Evolutionary conservation across 2,797 vertebrate genomes (phyloP).

Genomic region (Busarellus nigricollis): DNA sequence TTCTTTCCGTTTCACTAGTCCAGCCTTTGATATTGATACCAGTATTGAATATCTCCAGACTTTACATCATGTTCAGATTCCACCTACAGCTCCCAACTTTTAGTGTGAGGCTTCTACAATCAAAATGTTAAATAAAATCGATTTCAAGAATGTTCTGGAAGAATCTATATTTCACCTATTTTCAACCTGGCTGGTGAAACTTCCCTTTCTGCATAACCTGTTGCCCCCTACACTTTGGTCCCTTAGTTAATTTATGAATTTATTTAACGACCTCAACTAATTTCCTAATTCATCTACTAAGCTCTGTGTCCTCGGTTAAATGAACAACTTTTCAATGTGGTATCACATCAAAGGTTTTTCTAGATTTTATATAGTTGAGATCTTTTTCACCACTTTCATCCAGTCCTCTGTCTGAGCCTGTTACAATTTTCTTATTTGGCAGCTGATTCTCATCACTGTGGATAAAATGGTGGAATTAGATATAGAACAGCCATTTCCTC

Average conservation of each 20-base stretch:
- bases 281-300: neutral
- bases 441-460: neutral
- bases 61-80: neutral
- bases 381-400: neutral
- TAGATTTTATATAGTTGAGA: neutral
- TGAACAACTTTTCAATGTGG: neutral
- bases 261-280: neutral
- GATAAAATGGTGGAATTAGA: neutral
- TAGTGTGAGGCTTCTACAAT: neutral
- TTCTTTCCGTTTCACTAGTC: neutral
- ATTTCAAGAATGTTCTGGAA: neutral
- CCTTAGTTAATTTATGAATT: neutral
- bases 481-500: neutral
- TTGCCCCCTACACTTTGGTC: neutral
- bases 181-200: neutral
- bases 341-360: neutral
- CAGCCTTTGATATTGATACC: neutral
- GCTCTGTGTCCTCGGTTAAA: neutral
- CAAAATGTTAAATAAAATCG: neutral
- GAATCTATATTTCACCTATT: neutral
- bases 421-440: neutral
- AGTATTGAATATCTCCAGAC: neutral
- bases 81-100: neutral
- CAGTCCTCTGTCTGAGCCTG: neutral
- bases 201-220: neutral